These are phyloP conservation scores for Rambutsinella grinnellia DNA, from an alignment of 2,888 invertebrate species.

Conservation along the genomic window DNA sequence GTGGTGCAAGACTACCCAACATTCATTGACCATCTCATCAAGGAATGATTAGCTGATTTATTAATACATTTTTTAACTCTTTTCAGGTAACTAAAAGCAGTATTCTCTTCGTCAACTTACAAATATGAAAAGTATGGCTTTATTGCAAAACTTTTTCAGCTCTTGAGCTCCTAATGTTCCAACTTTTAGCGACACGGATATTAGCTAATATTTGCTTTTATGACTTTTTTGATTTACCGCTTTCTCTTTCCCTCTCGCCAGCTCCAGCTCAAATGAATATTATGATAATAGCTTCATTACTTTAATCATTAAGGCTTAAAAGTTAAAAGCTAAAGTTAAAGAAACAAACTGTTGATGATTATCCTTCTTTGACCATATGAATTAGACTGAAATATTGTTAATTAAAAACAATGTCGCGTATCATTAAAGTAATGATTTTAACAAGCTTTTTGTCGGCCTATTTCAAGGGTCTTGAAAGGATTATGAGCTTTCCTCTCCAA, in stretches of 20 bases:
- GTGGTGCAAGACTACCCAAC: neutral
- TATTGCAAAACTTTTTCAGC: constrained; percentile 48
- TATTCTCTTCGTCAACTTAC: too few species aligned
- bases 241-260: too few species aligned
- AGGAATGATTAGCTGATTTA: neutral
- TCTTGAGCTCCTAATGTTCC: constrained; percentile 39
- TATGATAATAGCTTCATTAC: constrained; percentile 50
- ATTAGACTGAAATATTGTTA: neutral
- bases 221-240: constrained; percentile 52
- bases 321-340: constrained; percentile 6
- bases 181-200: constrained; percentile 34
- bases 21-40: neutral
- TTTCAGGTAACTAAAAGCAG: neutral
- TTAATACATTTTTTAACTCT: neutral
- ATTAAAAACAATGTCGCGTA: neutral
- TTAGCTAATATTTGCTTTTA: constrained; percentile 50
- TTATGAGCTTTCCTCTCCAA: too few species aligned
- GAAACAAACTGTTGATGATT: neutral
- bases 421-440: neutral
- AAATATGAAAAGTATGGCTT: constrained; percentile 22
- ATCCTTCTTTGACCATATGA: neutral
- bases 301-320: constrained; percentile 45
- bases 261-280: constrained; percentile 56
- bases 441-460: too few species aligned
- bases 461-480: too few species aligned